Evolutionary conservation across 2,113 vertebrate genomes (phyloP).

Genomic region (Leucopternis melanops): DNA sequence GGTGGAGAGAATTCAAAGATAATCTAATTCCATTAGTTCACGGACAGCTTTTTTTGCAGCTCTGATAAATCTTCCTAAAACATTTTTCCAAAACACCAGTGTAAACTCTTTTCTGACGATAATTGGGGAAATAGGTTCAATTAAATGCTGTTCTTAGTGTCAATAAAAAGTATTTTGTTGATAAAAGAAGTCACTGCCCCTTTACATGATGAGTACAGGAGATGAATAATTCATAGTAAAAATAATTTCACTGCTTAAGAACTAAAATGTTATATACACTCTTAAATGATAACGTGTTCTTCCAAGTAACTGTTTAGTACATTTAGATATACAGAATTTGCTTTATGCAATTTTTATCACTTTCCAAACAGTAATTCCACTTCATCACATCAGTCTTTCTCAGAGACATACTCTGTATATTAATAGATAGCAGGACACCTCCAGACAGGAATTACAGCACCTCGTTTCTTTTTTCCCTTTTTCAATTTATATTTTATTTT

Average conservation of each 20-base stretch:
- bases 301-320: constrained; percentile 5
- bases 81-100: constrained; percentile 44
- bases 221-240: constrained; percentile 63
- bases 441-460: neutral
- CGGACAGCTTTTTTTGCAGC: constrained; percentile 54
- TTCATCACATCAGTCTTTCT: neutral
- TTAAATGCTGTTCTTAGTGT: constrained; percentile 48
- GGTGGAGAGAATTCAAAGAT: constrained; percentile 69
- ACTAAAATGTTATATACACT: constrained; percentile 29
- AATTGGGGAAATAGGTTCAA: constrained; percentile 53
- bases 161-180: constrained; percentile 49
- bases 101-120: constrained; percentile 52
- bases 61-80: constrained; percentile 57
- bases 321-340: neutral
- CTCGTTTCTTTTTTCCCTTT: neutral
- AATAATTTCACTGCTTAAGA: constrained; percentile 24
- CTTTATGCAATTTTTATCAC: neutral
- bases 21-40: constrained; percentile 74
- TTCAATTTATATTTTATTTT: neutral
- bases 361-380: neutral
- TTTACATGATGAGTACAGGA: neutral
- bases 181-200: constrained; percentile 42
- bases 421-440: neutral
- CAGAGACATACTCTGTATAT: neutral
- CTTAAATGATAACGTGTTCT: neutral